Percentiles rank a stretch among this genome's conserved stretches.
Conservation (phyloP, 2,888 invertebrate genomes). For the Netelia virgata region DNA sequence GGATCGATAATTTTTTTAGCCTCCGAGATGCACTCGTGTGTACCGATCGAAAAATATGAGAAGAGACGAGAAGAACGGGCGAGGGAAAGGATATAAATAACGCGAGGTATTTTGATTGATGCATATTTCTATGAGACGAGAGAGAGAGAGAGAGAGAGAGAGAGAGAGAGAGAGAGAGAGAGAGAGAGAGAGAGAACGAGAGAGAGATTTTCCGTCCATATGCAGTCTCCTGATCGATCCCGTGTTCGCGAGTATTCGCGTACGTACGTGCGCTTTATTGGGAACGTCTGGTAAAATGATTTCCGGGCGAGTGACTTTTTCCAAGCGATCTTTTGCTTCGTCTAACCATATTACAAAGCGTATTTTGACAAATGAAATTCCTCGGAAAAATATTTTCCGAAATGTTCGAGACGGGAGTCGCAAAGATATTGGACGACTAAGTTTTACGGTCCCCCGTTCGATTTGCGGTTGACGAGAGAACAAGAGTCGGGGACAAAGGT, state of each 20-base stretch:
- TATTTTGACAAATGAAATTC: not conserved
- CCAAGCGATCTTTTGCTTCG: not conserved
- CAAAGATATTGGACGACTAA: not conserved
- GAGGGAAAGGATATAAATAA: not conserved
- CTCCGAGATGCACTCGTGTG: conserved; percentile 21
- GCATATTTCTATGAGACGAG: not conserved
- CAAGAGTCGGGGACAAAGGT: not conserved
- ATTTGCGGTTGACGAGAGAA: not conserved
- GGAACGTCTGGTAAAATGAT: not conserved
- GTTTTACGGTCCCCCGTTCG: not conserved
- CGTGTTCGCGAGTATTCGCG: not conserved
- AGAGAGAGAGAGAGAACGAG: too few relatives aligned
- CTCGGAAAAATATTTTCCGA: not conserved
- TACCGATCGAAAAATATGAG: conserved; percentile 63
- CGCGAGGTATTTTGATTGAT: conserved; percentile 32
- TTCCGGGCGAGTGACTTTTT: not conserved
- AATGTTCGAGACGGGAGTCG: not conserved
- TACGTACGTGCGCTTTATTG: not conserved
- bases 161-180: too few relatives aligned
- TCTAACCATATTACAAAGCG: not conserved
- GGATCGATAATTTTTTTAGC: conserved; percentile 55
- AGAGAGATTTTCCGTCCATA: not conserved
- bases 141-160: too few relatives aligned
- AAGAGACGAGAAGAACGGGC: conserved; percentile 33
- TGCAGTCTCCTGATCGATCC: not conserved